Base-by-base conservation (phyloP, 2,113 vertebrate genomes). In the western clawed frog (Xenopus tropicalis) region DNA sequence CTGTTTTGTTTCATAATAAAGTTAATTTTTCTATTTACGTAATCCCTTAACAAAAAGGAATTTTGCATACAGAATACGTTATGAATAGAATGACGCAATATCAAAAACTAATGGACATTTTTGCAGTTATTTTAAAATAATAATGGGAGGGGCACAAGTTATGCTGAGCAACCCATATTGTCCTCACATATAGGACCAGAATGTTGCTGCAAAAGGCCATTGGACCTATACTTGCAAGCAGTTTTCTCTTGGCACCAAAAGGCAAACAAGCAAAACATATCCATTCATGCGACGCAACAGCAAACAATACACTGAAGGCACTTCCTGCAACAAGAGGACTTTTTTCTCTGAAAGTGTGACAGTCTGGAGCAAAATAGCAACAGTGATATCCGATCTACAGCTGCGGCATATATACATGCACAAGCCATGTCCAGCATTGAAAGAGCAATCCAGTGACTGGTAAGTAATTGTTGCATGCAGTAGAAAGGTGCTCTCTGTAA, bases 381-480 rank as follows among this genome's bases (percentile, higher is more conserved):
- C 21, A 59, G 8, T 11, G 3, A 13, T 37, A 37, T 37, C 29
- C 29, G 10, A 37, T 16, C 5, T 11, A 11, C 11, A 13, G 57
- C 12, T 59, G 23, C 22, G 23, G 24, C 24, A 74, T 23, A 78
- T 69, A 24, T 24, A 57, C 51, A 77, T 52, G 51, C 22, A 78
- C 51, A 78, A 44, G 29, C 3, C 2, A 56, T 20, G 5, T 70
- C 46, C 21, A 71, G 59, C 48, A 76, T 43, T 63, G 25, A 75
- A 75, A n/a, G n/a, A 69, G 46, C 66, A 76, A 69, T 76, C 66
- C 57, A 76, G 44, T 76, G 65, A 51, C 58, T 74, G n/a, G n/a
- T 48, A 74, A 46, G 11, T 51, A 44, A 68, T 42, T 24, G 20
- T 51, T 44, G 57, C 73, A 76, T 76, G 73, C 73, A 63, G 23